These are phyloP conservation scores for Mercenaria mercenaria DNA, from an alignment of 1,140 invertebrate genomes.

Conservation along the genomic window DNA sequence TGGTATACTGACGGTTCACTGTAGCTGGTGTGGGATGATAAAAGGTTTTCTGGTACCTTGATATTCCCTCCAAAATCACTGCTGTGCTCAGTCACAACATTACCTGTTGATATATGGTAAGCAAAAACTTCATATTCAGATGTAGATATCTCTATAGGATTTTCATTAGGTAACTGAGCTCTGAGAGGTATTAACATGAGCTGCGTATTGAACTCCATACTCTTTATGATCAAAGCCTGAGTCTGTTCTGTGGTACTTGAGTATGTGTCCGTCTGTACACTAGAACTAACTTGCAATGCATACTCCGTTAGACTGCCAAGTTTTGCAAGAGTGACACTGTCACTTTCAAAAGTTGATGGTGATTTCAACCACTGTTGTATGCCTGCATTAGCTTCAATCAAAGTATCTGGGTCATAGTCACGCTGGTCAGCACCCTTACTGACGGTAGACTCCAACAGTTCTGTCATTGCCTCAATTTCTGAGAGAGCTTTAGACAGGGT, in stretches of 20 bases:
- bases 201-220: background rate
- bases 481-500: conserved; percentile 17
- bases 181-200: conserved; percentile 20
- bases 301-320: conserved; percentile 36
- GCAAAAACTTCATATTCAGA: conserved; percentile 6
- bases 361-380: conserved; percentile 71
- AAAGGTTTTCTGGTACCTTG: conserved; percentile 16
- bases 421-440: conserved; percentile 65
- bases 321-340: background rate
- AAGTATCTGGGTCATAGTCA: conserved; percentile 66
- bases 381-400: conserved; percentile 70
- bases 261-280: conserved; percentile 41
- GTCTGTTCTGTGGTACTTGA: conserved; percentile 28
- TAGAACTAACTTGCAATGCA: conserved; percentile 53
- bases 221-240: conserved; percentile 16
- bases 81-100: conserved; percentile 37
- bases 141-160: background rate
- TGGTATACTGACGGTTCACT: conserved; percentile 70
- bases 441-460: conserved; percentile 60
- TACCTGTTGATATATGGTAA: background rate
- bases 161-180: conserved; percentile 16
- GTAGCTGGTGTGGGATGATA: conserved; percentile 22
- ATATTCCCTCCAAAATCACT: conserved; percentile 56
- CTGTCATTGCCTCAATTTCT: conserved; percentile 63
- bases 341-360: background rate